Evolutionary conservation across 2,888 invertebrate species (phyloP).

Genomic region (Xanthostigma xanthostigma): DNA sequence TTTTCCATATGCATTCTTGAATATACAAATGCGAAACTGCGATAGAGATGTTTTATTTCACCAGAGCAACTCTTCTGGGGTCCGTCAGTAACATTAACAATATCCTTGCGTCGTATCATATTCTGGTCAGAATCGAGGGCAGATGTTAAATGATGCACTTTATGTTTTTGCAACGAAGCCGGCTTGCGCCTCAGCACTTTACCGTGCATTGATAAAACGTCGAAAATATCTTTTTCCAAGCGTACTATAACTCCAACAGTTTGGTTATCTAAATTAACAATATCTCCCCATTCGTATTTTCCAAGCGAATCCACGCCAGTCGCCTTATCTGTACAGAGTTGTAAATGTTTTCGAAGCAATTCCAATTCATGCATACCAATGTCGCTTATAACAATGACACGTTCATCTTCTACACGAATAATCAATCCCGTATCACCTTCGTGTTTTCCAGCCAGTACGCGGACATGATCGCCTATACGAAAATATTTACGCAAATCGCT

Average conservation of each 20-base stretch:
- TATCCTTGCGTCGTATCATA: conserved; percentile 83
- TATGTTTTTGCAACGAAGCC: conserved; percentile 81
- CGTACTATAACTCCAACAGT: conserved; percentile 97
- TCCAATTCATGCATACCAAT: conserved; percentile 96
- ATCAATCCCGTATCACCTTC: conserved; percentile 97
- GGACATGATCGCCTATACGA: conserved; percentile 95
- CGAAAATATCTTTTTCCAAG: conserved; percentile 92
- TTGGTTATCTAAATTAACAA: conserved; percentile 88
- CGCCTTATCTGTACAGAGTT: conserved; percentile 95
- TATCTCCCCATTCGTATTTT: conserved; percentile 97
- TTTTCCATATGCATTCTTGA: conserved; percentile 93
- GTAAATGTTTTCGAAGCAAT: conserved; percentile 83
- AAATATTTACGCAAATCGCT: conserved; percentile 88
- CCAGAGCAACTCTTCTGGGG: conserved; percentile 86
- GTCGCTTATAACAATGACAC: conserved; percentile 91
- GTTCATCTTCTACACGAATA: conserved; percentile 83
- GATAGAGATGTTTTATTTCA: conserved; percentile 91
- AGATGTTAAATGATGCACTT: conserved; percentile 78
- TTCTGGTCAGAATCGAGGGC: conserved; percentile 92
- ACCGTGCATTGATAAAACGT: conserved; percentile 93
- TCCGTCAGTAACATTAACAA: conserved; percentile 95
- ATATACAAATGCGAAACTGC: conserved; percentile 90
- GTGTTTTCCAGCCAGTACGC: conserved; percentile 73
- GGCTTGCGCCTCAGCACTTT: conserved; percentile 90
- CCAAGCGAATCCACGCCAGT: conserved; percentile 97